Base-by-base conservation (phyloP, 2,113 vertebrate species). In the Hemibagrus wyckioides region DNA sequence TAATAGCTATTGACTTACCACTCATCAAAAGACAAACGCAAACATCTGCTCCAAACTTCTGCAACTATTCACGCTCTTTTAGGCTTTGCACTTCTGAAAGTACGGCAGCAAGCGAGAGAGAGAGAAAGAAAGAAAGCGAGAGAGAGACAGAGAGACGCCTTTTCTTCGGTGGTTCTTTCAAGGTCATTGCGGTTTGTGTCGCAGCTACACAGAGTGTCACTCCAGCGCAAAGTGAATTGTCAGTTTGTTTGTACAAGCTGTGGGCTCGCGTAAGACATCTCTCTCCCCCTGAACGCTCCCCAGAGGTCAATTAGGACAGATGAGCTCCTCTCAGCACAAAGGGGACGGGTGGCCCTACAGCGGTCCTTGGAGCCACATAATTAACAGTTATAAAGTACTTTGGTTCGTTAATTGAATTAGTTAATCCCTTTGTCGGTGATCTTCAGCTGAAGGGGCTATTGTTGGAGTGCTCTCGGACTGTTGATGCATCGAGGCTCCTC, bases 241-340 rank as follows among this genome's bases (percentile, higher is more conserved):
- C 94, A 92, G 92, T 94, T 94, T 95, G 94, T 96, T 97, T 96
- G 93, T 93, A 92, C 94, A 94, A 95, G 94, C 93, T 93, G 94
- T 94, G 94, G 93, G 90, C 95, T 96, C 94, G 95, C 92, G 92
- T 93, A 94, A 95, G 88, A 88, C 95, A 93, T 93, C 93, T 94
- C 59, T 77, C 82, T 88, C 86, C 93, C 89, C 90, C 91, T 90
- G 95, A 96, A 96, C 82, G 95, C 94, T 94, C 94, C 91, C 91
- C 94, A 92, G 94, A 95, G 96, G 94, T 95, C 94, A 97, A 95
- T 94, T 95, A 95, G 93, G 95, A 94, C 94, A 95, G 96, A 93
- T 93, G 95, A 94, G 95, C 94, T 92, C 91, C 91, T 92, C 88
- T 91, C 90, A 92, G 92, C 90, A 95, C 93, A 96, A 95, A 95